A percentile compares a stretch with the other conserved stretches of the same genome.
phyloP scores from a whole-genome alignment of 2,113 vertebrate genomes.

The Psittacus erithacus region DNA sequence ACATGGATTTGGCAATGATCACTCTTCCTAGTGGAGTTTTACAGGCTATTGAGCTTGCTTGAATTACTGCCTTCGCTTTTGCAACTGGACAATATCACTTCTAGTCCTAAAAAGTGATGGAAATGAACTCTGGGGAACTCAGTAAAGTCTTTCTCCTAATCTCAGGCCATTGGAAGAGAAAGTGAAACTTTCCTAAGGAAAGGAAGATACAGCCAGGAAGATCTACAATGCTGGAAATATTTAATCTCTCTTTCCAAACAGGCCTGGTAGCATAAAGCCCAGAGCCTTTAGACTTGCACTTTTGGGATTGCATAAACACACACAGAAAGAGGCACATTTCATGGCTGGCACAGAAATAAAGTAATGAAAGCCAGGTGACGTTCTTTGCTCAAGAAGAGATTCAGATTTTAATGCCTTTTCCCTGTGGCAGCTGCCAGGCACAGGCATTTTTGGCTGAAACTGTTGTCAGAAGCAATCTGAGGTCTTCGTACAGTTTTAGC shows the following conservation, averaged over 20 bases:
- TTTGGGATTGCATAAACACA: neutral
- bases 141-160: neutral
- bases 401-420: neutral
- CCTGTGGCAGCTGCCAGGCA: neutral
- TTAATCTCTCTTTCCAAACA: neutral
- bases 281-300: neutral
- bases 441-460: neutral
- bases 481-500: neutral
- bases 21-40: neutral
- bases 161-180: neutral
- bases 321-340: neutral
- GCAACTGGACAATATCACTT: neutral
- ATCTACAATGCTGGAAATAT: neutral
- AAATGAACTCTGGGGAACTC: neutral
- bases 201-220: neutral
- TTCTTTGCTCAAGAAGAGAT: neutral
- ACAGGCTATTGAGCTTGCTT: neutral
- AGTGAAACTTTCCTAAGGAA: neutral
- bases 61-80: neutral
- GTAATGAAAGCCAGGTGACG: neutral
- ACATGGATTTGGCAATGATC: neutral
- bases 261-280: neutral
- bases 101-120: neutral
- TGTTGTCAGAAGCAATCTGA: neutral
- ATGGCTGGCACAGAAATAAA: neutral